Conservation (phyloP, 1,140 invertebrate species). For the Drosophila pallidifrons region DNA sequence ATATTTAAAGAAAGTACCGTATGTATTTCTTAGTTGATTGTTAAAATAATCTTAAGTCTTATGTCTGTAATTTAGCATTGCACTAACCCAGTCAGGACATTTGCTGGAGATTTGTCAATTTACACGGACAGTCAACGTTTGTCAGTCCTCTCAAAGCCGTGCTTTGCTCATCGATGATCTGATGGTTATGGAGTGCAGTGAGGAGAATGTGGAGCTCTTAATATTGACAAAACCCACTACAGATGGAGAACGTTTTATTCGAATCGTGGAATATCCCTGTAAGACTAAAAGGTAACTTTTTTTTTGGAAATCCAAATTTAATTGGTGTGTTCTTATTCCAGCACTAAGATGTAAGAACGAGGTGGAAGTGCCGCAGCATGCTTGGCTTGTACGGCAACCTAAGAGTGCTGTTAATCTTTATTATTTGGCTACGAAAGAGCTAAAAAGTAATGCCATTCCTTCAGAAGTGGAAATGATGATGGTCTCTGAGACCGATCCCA, state of each 20-base stretch:
- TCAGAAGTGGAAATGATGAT: constrained; percentile 77
- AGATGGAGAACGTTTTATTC: constrained; percentile 57
- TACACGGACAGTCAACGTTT: constrained; percentile 50
- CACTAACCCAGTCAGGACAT: constrained; percentile 69
- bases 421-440: constrained; percentile 63
- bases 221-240: constrained; percentile 62
- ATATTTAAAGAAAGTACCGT: too few species aligned
- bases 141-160: constrained; percentile 11
- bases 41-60: too few species aligned
- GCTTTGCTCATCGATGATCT: constrained; percentile 72
- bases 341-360: constrained; percentile 78
- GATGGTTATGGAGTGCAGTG: constrained; percentile 71
- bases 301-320: neutral
- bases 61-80: constrained; percentile 49
- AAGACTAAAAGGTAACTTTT: constrained; percentile 13
- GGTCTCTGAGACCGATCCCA: constrained; percentile 81
- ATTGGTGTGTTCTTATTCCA: constrained; percentile 15
- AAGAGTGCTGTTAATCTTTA: constrained; percentile 82
- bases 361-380: constrained; percentile 63
- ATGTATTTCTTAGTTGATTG: too few species aligned
- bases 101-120: constrained; percentile 77
- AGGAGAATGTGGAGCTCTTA: constrained; percentile 73
- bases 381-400: constrained; percentile 78
- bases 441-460: constrained; percentile 39
- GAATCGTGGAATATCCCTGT: constrained; percentile 82